A percentile compares a stretch with the other conserved stretches of the same genome.
phyloP scores from a whole-genome alignment of 2,888 invertebrate genomes.

The Sylvicola fuscatus region DNA sequence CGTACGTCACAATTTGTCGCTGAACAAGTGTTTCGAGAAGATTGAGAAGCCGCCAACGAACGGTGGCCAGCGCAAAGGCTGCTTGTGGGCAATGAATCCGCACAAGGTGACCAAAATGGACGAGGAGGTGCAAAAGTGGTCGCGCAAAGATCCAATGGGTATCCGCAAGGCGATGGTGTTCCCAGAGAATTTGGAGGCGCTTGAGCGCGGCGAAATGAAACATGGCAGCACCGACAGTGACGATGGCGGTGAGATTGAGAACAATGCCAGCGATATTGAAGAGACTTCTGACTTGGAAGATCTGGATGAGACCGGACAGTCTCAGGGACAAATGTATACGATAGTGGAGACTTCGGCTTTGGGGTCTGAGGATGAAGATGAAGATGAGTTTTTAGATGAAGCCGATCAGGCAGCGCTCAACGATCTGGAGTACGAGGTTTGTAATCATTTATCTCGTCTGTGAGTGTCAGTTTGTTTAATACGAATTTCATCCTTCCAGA shows the following conservation, averaged over 20 bases:
- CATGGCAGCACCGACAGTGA: constrained; percentile 42
- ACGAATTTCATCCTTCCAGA: too few relatives aligned
- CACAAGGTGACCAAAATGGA: constrained; percentile 92
- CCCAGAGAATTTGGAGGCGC: constrained; percentile 66
- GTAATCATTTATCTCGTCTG: not conserved
- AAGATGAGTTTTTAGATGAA: constrained; percentile 19
- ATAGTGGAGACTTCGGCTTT: constrained; percentile 21
- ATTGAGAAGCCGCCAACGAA: constrained; percentile 86
- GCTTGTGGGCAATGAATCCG: constrained; percentile 94
- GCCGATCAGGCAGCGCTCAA: constrained; percentile 33
- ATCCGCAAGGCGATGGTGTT: constrained; percentile 87
- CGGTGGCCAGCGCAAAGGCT: constrained; percentile 67
- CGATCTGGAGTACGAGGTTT: not conserved
- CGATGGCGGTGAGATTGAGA: constrained; percentile 44
- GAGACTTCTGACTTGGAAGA: constrained; percentile 21
- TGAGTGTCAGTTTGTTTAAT: too few relatives aligned
- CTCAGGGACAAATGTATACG: constrained; percentile 8
- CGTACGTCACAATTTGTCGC: constrained; percentile 86
- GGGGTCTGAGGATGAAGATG: constrained; percentile 27
- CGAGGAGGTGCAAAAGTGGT: constrained; percentile 95
- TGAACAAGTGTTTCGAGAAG: constrained; percentile 97
- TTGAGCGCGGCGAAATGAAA: constrained; percentile 79
- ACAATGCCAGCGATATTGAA: constrained; percentile 15
- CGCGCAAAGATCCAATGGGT: constrained; percentile 81
- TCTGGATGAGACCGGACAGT: too few relatives aligned